Base-by-base conservation (phyloP, 1,140 invertebrate genomes). In the Drosophila malerkotliana region DNA sequence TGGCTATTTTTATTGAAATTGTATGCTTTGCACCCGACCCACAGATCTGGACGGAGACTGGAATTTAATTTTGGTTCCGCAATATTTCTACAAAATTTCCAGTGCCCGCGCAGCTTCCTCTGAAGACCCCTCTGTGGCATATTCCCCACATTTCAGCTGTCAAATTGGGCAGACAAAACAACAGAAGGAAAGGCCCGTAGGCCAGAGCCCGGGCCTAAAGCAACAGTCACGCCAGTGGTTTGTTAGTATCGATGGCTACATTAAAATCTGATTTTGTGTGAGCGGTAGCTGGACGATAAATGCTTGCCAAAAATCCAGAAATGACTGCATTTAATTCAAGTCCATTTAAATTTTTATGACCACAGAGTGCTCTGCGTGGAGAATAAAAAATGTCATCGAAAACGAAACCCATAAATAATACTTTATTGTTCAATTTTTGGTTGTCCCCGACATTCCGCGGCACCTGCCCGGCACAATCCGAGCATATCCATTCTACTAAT, bases 331-430 rank as follows among this genome's bases (percentile, higher is more conserved):
- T 74, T 75, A 87, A 78, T 74, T 75, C 63, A 77, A 81, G 68
- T 56, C 61, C 58, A 57, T 62, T 87, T 80, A 49, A 51, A 71
- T 56, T 71, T 79, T 67, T 63, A 78, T 74, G 45, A 37, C 21
- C 48, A 15, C 61, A 55, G 37, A 41, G 47, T 59, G 32, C 61
- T 61, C 41, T 34, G 56, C 61, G 56, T 48, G 56, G 57, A 73
- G 66, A 30, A 49, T 49, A 69, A 69, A 26, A 58, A 71, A 49
- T 58, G 30, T 56, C 45, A 66, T 52, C 24, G 32, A 54, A 57
- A 67, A 37, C 59, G 41, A 62, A 66, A 84, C 74, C 77, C 76
- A 84, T 84, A 87, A 84, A 84, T 84, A 87, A 87, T 55, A 81
- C 63, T 73, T 77, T 84, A 73, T 73, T 77, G 60, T 68, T 62